Conservation (phyloP, 2,797 vertebrate species). For the Macropus fuliginosus region DNA sequence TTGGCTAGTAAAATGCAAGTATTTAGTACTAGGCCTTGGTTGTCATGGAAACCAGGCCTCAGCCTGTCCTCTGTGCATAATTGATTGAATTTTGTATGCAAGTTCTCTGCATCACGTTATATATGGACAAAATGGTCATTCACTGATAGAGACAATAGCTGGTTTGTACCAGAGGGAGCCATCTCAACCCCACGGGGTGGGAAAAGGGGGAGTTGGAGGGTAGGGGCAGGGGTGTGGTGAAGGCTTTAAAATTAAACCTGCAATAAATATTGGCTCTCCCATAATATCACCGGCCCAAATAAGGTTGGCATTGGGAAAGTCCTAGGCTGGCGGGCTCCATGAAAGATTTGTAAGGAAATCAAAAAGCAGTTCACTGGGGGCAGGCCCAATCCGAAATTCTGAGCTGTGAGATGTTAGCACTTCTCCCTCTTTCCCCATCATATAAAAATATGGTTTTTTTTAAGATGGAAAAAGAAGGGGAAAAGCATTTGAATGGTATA, state of each 20-base stretch:
- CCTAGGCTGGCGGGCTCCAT: neutral
- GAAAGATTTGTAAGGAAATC: neutral
- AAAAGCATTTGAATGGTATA: neutral
- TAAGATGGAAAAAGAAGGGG: neutral
- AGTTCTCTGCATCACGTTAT: constrained; percentile 81
- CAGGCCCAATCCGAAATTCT: neutral
- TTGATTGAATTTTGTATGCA: constrained; percentile 87
- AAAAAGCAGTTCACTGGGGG: neutral
- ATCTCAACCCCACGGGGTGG: neutral
- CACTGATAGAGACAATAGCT: constrained; percentile 74
- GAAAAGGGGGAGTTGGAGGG: neutral
- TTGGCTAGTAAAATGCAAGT: constrained; percentile 87
- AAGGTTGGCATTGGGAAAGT: neutral
- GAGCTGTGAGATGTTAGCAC: neutral
- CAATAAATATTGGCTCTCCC: neutral
- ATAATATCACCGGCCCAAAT: neutral
- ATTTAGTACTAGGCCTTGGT: constrained; percentile 88
- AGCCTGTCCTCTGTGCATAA: constrained; percentile 84
- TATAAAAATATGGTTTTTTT: neutral
- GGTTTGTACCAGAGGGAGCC: constrained; percentile 79
- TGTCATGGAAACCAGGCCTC: constrained; percentile 90
- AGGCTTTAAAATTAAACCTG: neutral
- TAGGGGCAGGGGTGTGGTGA: neutral
- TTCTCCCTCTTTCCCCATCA: neutral
- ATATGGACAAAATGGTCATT: constrained; percentile 82